phyloP scores from a whole-genome alignment of 2,888 invertebrate species.

The Cerastis rubricosa region DNA sequence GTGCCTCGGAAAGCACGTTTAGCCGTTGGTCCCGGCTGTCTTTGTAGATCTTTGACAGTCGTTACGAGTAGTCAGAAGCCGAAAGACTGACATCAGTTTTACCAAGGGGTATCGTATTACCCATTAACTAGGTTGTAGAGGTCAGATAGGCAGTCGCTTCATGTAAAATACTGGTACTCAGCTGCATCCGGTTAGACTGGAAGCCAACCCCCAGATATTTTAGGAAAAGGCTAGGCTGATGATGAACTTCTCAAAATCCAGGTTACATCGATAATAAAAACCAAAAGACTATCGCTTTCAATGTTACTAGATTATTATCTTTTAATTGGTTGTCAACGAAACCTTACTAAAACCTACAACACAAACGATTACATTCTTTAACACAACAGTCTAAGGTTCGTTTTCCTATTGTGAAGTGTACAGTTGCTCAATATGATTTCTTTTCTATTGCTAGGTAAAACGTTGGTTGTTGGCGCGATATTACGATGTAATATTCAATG shows the following conservation, averaged over 20 bases:
- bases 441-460: constrained; percentile 44
- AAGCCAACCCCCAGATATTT: too few relatives aligned
- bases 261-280: constrained; percentile 4
- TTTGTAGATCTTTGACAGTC: too few relatives aligned
- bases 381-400: fast-evolving
- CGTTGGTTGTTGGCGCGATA: constrained; percentile 4
- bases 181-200: too few relatives aligned
- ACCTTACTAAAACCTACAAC: background rate
- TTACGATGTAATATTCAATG: constrained; percentile 55
- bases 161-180: too few relatives aligned
- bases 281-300: constrained; percentile 26
- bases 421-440: constrained; percentile 27
- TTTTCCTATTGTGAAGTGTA: constrained; percentile 1
- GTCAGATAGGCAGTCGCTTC: too few relatives aligned
- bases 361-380: constrained; percentile 12
- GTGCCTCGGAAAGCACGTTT: too few relatives aligned
- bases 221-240: too few relatives aligned
- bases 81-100: too few relatives aligned
- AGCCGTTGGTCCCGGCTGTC: too few relatives aligned
- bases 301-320: constrained; percentile 30
- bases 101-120: too few relatives aligned
- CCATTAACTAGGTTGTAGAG: too few relatives aligned
- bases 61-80: too few relatives aligned
- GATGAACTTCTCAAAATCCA: background rate
- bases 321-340: constrained; percentile 35